Conservation (phyloP, 1,140 invertebrate species). For the Brachionus asplanchnoidis region DNA sequence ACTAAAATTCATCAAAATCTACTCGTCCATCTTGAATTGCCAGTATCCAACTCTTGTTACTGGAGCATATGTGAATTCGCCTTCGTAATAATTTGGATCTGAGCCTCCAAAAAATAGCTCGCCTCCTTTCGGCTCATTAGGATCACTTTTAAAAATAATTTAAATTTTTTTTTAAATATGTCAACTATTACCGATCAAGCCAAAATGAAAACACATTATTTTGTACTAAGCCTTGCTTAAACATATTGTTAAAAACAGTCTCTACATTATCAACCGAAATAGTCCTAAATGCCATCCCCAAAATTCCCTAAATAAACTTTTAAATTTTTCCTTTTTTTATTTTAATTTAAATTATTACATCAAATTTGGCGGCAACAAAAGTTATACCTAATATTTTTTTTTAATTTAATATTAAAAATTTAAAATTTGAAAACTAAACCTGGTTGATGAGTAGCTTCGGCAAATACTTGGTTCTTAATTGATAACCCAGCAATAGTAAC, state of each 20-base stretch:
- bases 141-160: slow-evolving; percentile 47
- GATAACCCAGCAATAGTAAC: slow-evolving; percentile 70
- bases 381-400: slow-evolving; percentile 51
- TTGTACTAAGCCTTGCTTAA: slow-evolving; percentile 72
- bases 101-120: slow-evolving; percentile 91
- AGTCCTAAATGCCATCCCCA: slow-evolving; percentile 62
- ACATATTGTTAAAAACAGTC: slow-evolving; percentile 90
- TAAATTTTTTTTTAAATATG: background rate
- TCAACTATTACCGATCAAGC: slow-evolving; percentile 68
- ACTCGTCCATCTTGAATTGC: slow-evolving; percentile 88
- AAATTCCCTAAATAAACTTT: slow-evolving; percentile 45
- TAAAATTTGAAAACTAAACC: slow-evolving; percentile 44
- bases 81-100: slow-evolving; percentile 80
- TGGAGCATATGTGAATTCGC: slow-evolving; percentile 82
- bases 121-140: slow-evolving; percentile 63
- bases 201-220: slow-evolving; percentile 91
- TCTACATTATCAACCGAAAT: slow-evolving; percentile 79
- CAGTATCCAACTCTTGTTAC: slow-evolving; percentile 86
- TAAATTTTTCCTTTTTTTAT: slow-evolving; percentile 57
- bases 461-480: slow-evolving; percentile 82
- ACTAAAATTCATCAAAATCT: slow-evolving; percentile 43
- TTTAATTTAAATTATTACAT: slow-evolving; percentile 60
- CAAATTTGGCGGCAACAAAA: slow-evolving; percentile 93
- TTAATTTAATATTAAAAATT: background rate
- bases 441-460: slow-evolving; percentile 91